Evolutionary conservation across 2,113 vertebrate genomes (phyloP).

Genomic region (Lepus europaeus): DNA sequence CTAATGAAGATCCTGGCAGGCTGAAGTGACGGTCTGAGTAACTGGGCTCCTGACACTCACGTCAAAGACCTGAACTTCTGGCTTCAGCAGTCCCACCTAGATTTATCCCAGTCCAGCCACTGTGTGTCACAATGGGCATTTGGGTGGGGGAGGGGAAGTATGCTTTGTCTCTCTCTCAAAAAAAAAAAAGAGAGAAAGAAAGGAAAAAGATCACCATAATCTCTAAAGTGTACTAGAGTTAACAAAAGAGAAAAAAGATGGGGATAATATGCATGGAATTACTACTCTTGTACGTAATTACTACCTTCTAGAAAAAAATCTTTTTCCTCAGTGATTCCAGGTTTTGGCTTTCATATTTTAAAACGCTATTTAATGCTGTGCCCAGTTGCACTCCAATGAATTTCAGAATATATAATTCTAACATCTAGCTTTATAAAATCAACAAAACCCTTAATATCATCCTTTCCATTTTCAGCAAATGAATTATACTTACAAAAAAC

Average conservation of each 20-base stretch:
- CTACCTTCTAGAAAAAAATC: slow-evolving; percentile 29
- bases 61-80: too few relatives aligned
- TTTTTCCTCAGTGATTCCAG: background rate
- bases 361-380: slow-evolving; percentile 68
- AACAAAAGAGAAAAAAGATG: slow-evolving; percentile 53
- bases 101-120: too few relatives aligned
- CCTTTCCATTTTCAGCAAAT: slow-evolving; percentile 62
- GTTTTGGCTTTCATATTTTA: slow-evolving; percentile 66
- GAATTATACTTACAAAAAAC: slow-evolving; percentile 47
- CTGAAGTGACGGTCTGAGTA: too few relatives aligned
- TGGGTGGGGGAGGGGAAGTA: too few relatives aligned
- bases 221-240: slow-evolving; percentile 51
- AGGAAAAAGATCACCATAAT: too few relatives aligned
- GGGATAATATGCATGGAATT: background rate
- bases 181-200: too few relatives aligned
- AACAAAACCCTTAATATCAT: slow-evolving; percentile 58
- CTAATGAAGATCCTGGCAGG: too few relatives aligned
- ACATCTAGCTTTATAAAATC: slow-evolving; percentile 65
- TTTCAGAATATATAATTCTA: slow-evolving; percentile 71
- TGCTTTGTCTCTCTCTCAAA: too few relatives aligned
- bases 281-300: slow-evolving; percentile 53
- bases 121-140: too few relatives aligned
- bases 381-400: slow-evolving; percentile 56
- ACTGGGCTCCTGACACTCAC: too few relatives aligned
- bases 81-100: too few relatives aligned